These are phyloP conservation scores for Polyommatus iphigenia DNA, from an alignment of 2,888 invertebrate species.

Conservation along the genomic window DNA sequence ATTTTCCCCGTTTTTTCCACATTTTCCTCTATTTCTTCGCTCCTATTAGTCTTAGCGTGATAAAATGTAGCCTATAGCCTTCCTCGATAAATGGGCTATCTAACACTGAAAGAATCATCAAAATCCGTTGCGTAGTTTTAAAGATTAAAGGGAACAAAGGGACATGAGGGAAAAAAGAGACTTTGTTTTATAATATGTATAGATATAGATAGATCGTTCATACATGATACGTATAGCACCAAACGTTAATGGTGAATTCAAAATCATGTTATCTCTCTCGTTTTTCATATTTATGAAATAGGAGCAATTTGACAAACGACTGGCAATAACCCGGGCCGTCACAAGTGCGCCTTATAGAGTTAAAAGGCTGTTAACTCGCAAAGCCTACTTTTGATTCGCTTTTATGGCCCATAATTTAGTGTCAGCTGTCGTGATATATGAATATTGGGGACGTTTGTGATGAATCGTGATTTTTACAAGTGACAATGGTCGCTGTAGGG, in stretches of 20 bases:
- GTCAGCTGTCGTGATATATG: neutral
- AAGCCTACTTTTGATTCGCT: slow-evolving; percentile 4
- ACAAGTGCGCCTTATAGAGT: neutral
- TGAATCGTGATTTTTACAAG: neutral
- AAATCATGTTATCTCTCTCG: neutral
- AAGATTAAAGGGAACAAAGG: no score
- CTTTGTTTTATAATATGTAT: no score
- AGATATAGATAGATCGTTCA: no score
- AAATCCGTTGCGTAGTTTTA: no score
- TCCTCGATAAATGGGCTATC: no score
- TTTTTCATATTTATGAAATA: neutral
- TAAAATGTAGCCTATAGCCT: no score
- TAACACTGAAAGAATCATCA: no score
- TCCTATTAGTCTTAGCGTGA: no score
- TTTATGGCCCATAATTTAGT: slow-evolving; percentile 4
- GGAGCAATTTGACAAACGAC: neutral
- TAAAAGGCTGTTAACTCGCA: neutral
- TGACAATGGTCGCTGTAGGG: neutral
- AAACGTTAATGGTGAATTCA: neutral
- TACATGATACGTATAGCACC: no score
- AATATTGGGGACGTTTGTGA: neutral
- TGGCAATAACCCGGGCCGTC: neutral
- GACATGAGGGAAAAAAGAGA: no score
- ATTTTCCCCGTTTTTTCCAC: no score
- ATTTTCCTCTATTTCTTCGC: no score